Evolutionary conservation across 2,888 invertebrate species (phyloP), one percentile per base, ranked within the genome.

Genomic region (Perithous albicinctus): DNA sequence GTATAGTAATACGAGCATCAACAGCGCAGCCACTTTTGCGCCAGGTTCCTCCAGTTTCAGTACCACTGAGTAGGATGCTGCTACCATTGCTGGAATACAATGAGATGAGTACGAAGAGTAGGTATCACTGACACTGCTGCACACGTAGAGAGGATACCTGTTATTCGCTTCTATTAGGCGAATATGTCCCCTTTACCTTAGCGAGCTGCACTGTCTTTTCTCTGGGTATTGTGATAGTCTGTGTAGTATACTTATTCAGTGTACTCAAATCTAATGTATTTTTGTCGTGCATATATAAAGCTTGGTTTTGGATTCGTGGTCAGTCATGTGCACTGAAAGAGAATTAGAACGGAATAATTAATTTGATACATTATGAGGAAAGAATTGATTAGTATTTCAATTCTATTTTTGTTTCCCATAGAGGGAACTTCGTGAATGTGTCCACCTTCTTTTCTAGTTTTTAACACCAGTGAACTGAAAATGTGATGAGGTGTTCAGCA

Each of bases 21-120:
- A 63, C 38, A 51, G 73, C 48, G 10, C 63, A 74, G 73, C 51
- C 48, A 63, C 61, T 51, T 74, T 74, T 63, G 18, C 73, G 38
- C 32, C 23, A 38, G 35, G 26, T 54, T 51, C 48, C 63, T 46
- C 61, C 35, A 38, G 35, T 73, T 73, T 51, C 15, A 18, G 15
- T 63, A 38, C 38, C 18, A 26, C 10, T 41, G 12, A n/a, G 18
- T 8, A 8, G 29, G 29, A 59, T 15, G 35, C 15, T 26, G 8
- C 15, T 26, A 64, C 41, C 29, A 32, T 18, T 59, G 32, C 32
- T 7, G 32, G n/a, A n/a, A 6, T n/a, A 59, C 35, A 59, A 59
- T 59, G 23, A 41, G 23, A 63, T 20, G 41, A 63, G 38, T 41
- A 2, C 35, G 20, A 8, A 32, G 35, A 38, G 61, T n/a, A n/a